Conservation (phyloP, 2,797 vertebrate species). For the Dromococcyx pavoninus region DNA sequence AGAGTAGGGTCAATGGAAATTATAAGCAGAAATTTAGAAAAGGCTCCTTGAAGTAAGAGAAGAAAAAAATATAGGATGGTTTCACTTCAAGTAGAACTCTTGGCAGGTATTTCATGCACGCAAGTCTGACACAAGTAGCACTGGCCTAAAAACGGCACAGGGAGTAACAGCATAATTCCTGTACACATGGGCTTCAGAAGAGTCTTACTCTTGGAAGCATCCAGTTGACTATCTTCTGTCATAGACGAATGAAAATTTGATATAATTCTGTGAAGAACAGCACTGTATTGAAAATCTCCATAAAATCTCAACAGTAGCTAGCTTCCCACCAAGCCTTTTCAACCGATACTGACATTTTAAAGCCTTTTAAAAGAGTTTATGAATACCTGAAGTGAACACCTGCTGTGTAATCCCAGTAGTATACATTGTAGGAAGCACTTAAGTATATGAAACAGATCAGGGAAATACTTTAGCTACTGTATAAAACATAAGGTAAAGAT, state of each 20-base stretch:
- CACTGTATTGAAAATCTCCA: background rate
- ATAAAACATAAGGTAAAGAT: background rate
- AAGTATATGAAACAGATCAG: constrained; percentile 20
- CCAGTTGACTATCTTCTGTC: background rate
- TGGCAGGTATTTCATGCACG: background rate
- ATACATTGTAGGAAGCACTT: background rate
- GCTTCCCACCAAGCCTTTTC: constrained; percentile 1
- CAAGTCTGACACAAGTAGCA: background rate
- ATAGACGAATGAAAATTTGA: background rate
- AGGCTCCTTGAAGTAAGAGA: background rate
- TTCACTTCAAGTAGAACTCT: background rate
- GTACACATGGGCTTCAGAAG: background rate
- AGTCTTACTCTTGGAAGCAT: background rate
- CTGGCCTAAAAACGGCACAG: background rate
- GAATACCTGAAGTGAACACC: constrained; percentile 11
- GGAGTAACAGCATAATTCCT: background rate
- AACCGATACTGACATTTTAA: constrained; percentile 23
- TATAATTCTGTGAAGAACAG: constrained; percentile 8
- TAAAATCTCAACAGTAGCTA: constrained; percentile 3
- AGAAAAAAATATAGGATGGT: background rate
- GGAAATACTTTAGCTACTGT: background rate
- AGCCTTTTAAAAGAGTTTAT: constrained; percentile 1
- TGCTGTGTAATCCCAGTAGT: constrained; percentile 21
- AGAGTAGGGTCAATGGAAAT: background rate
- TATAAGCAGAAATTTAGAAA: background rate